Conservation (phyloP, 2,888 invertebrate genomes). For the Scaeva pyrastri region DNA sequence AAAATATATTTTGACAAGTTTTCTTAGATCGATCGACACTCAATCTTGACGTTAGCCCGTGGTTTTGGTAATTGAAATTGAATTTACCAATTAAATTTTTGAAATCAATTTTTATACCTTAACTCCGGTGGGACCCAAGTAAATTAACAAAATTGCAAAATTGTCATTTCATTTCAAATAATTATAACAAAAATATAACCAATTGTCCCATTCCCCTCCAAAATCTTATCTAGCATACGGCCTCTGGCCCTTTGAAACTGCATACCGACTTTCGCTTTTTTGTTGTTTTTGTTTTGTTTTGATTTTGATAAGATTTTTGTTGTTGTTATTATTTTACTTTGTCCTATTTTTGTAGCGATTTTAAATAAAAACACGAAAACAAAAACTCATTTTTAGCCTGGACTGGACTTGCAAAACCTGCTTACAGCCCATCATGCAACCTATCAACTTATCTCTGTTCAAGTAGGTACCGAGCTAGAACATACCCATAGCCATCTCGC, state of each 20-base stretch:
- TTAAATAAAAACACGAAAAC: conserved; percentile 12
- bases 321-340: not conserved
- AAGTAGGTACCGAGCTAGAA: not conserved
- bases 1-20: too few species aligned
- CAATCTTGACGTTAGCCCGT: too few species aligned
- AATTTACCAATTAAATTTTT: too few species aligned
- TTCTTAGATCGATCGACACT: too few species aligned
- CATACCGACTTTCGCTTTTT: not conserved
- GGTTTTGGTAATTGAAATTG: too few species aligned
- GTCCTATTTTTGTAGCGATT: conserved; percentile 33
- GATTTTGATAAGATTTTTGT: conserved; percentile 2
- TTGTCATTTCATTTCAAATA: too few species aligned
- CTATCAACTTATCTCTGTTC: conserved; percentile 1
- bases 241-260: not conserved
- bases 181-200: not conserved
- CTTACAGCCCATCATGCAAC: conserved; percentile 11
- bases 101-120: too few species aligned
- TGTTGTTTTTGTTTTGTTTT: too few species aligned
- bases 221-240: not conserved
- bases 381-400: conserved; percentile 2
- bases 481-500: conserved; percentile 12
- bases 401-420: conserved; percentile 16
- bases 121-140: too few species aligned
- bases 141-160: too few species aligned
- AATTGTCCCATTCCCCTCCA: not conserved